Conservation (phyloP, 2,888 invertebrate species). For the Polyploca ridens region DNA sequence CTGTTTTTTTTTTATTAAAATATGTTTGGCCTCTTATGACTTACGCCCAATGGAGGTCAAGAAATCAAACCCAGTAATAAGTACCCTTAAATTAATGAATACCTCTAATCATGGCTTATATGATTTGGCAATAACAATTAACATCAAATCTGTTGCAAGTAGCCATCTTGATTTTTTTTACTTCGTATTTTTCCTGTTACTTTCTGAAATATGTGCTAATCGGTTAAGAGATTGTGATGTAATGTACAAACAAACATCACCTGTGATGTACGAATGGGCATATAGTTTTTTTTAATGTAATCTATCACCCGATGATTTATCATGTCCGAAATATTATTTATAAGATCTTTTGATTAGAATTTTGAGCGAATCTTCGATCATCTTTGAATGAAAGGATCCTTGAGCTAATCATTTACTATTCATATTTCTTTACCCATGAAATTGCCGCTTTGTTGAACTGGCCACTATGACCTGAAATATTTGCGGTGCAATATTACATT, state of each 20-base stretch:
- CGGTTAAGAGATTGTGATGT: conserved; percentile 24
- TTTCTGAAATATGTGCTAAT: conserved; percentile 33
- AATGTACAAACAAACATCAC: conserved; percentile 14
- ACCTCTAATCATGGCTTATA: conserved; percentile 37
- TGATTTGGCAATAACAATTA: conserved; percentile 47
- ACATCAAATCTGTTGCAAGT: conserved; percentile 23
- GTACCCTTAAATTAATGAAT: conserved; percentile 41
- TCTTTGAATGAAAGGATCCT: neutral
- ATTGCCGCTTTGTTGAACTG: too few species aligned
- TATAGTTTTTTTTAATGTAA: neutral
- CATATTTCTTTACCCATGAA: too few species aligned
- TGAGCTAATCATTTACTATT: neutral
- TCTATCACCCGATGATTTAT: conserved; percentile 7
- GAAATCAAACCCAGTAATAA: conserved; percentile 33
- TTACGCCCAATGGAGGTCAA: conserved; percentile 43
- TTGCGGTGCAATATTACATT: too few species aligned
- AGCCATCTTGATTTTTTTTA: conserved; percentile 13
- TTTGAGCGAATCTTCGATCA: neutral
- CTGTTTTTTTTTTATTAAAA: too few species aligned
- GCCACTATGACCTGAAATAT: too few species aligned
- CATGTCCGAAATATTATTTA: neutral
- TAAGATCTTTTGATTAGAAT: neutral
- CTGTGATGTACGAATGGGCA: conserved; percentile 8
- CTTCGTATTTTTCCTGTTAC: conserved; percentile 19
- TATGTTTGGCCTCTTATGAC: conserved; percentile 14